Evolutionary conservation across 2,797 vertebrate species (phyloP).

Genomic region (Vipera ursinii): DNA sequence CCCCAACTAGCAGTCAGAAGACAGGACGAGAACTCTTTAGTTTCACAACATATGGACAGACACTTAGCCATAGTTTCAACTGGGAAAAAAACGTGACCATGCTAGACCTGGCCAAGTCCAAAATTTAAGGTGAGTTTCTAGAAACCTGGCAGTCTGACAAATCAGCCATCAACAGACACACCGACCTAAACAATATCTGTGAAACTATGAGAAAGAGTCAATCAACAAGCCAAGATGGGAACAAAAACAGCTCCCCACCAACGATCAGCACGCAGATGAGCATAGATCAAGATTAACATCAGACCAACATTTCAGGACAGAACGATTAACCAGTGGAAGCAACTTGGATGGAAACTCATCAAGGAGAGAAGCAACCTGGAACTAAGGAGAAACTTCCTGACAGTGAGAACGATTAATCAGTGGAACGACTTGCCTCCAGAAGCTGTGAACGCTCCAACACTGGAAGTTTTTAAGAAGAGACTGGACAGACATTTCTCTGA

Average conservation of each 20-base stretch:
- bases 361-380: no score
- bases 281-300: background rate
- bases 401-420: no score
- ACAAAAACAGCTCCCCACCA: background rate
- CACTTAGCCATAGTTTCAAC: background rate
- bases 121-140: background rate
- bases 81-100: background rate
- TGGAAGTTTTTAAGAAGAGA: background rate
- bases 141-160: background rate
- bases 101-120: background rate
- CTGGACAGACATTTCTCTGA: fast-evolving
- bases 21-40: background rate
- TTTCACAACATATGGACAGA: background rate
- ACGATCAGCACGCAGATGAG: background rate
- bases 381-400: no score
- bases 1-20: no score
- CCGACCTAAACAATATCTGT: background rate
- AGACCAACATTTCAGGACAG: no score
- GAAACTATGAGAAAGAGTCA: background rate
- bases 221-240: background rate
- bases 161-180: background rate
- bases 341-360: no score
- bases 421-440: no score
- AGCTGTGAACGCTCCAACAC: no score
- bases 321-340: no score